A percentile compares a stretch with the other conserved stretches of the same genome.
Conservation (phyloP, 2,888 invertebrate genomes). For the Apotomis capreana region DNA sequence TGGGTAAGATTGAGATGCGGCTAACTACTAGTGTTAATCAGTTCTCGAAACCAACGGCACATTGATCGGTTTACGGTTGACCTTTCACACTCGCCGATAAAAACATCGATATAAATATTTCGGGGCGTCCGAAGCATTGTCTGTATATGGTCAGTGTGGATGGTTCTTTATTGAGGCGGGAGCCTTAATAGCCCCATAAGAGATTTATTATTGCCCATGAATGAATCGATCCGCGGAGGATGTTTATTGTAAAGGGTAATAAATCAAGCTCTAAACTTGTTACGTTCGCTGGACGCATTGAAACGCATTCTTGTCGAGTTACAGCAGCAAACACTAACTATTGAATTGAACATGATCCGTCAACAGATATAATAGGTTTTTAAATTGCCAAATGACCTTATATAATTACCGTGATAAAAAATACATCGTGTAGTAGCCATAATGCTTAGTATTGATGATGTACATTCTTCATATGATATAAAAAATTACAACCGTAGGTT, state of each 20-base stretch:
- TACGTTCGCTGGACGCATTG: conserved; percentile 48
- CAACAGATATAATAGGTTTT: not conserved
- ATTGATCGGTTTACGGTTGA: conserved; percentile 22
- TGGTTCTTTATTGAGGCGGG: conserved; percentile 42
- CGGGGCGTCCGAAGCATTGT: conserved; percentile 22
- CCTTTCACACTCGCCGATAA: conserved; percentile 21
- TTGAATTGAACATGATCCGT: conserved; percentile 37
- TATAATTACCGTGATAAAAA: too few relatives aligned
- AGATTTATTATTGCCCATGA: conserved; percentile 53
- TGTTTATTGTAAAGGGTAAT: conserved; percentile 51
- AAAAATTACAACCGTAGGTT: too few relatives aligned
- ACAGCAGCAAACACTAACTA: conserved; percentile 40
- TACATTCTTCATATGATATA: too few relatives aligned
- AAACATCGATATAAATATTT: conserved; percentile 28
- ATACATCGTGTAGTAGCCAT: too few relatives aligned
- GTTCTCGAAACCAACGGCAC: conserved; percentile 40
- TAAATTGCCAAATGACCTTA: not conserved
- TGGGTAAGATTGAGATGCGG: conserved; percentile 72
- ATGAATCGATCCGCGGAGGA: conserved; percentile 48
- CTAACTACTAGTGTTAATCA: conserved; percentile 45
- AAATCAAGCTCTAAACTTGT: conserved; percentile 54
- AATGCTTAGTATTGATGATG: too few relatives aligned
- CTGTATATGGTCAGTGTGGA: conserved; percentile 31
- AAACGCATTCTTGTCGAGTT: conserved; percentile 44
- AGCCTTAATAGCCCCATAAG: conserved; percentile 51